These are phyloP conservation scores for Aptenodytes forsteri DNA, from an alignment of 2,113 vertebrate species.

Conservation along the genomic window DNA sequence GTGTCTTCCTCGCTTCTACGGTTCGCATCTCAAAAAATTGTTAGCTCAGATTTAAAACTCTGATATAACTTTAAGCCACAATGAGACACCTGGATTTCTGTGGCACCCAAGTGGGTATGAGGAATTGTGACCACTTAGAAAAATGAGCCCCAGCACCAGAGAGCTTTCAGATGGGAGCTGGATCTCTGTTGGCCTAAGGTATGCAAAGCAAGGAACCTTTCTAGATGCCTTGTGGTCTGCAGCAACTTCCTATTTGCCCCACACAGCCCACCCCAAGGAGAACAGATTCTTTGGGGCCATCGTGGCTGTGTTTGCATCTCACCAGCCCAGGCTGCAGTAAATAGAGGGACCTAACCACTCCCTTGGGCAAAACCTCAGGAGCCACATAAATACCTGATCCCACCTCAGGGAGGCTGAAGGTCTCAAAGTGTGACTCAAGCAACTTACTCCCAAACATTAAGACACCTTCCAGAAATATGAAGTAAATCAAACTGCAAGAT, in stretches of 20 bases:
- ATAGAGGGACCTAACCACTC: accelerated
- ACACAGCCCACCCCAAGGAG: neutral
- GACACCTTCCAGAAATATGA: neutral
- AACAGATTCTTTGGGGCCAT: neutral
- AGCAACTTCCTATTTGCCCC: neutral
- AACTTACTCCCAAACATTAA: neutral
- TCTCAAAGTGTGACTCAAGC: neutral
- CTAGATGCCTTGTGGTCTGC: neutral
- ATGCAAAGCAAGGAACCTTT: neutral
- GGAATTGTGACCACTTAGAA: neutral
- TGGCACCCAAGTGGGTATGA: accelerated
- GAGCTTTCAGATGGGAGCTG: neutral
- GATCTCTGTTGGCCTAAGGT: neutral
- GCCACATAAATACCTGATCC: neutral
- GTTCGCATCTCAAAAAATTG: neutral
- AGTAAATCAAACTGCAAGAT: neutral
- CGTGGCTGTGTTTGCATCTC: neutral
- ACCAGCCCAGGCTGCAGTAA: neutral
- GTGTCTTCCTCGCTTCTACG: neutral
- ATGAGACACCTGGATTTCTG: neutral
- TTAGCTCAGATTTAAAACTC: neutral
- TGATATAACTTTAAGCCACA: neutral
- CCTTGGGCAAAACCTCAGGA: neutral
- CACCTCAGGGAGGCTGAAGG: neutral
- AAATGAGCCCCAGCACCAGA: neutral